Percentiles rank a stretch among this genome's conserved stretches.
Conservation (phyloP, 2,113 vertebrate species). For the Stercorarius parasiticus region DNA sequence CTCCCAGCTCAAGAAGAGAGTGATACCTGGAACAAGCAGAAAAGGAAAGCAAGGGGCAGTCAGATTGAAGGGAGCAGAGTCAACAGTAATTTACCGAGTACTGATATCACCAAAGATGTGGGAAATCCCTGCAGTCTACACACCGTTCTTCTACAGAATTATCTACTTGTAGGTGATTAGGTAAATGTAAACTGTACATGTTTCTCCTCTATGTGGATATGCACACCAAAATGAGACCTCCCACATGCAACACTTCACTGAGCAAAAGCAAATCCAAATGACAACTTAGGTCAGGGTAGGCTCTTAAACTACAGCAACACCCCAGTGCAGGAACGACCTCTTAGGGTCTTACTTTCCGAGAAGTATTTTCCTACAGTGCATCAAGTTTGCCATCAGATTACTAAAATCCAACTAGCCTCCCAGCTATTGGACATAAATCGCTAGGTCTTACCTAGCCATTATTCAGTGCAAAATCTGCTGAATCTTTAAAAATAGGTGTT, state of each 20-base stretch:
- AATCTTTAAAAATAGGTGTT: neutral
- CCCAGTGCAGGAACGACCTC: neutral
- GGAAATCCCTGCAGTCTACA: neutral
- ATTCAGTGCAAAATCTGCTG: neutral
- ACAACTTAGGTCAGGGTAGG: neutral
- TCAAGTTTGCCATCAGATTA: neutral
- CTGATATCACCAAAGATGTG: neutral
- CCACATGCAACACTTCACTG: neutral
- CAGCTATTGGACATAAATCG: neutral
- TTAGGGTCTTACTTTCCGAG: neutral
- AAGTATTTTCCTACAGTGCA: neutral
- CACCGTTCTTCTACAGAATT: neutral
- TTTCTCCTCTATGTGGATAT: neutral
- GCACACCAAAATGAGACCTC: neutral
- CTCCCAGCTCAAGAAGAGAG: constrained; percentile 90
- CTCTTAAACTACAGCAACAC: neutral
- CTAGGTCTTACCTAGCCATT: neutral
- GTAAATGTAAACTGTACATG: neutral
- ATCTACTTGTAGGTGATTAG: neutral
- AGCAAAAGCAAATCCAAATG: neutral
- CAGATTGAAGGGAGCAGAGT: neutral
- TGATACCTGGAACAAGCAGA: constrained; percentile 79
- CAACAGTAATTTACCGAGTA: neutral
- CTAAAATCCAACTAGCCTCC: neutral
- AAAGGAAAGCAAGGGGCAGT: neutral